Evolutionary conservation across 1,140 invertebrate genomes (phyloP), one percentile per base, ranked within the genome.

Genomic region (Meloidogyne floridensis): DNA sequence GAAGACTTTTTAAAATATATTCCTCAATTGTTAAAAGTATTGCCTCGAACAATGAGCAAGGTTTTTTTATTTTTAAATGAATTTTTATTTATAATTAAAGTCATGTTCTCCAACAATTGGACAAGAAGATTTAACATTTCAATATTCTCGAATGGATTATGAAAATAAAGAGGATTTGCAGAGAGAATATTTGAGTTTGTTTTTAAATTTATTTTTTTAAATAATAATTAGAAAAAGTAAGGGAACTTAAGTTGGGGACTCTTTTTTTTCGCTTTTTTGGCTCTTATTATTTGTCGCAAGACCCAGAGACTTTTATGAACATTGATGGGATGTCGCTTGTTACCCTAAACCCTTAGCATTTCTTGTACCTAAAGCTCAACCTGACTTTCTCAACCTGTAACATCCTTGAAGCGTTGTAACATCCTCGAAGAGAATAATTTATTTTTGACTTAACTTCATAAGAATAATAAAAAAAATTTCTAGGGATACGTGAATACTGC

Each of bases 121-220:
- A 10, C 51, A 80, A 80, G 20, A 18, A n/a, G 77, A 80, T 13
- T 18, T 72, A 69, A 83, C 86, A 11, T 42, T 20, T 11, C 82
- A 88, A 42, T 87, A 88, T 75, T 86, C 84, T 3, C 43, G 47
- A 11, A 84, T 87, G 86, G 87, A 87, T 75, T 87, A 89, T 72
- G 87, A 88, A 15, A 79, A 81, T 56, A 87, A 88, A 56, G 56
- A 70, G 11, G 87, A 88, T 42, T 83, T 84, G 47, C 73, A 74
- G 13, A 81, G 82, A 18, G 87, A 87, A 77, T 87, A 84, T 71
- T 81, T 80, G 42, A 59, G 86, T 88, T 75, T 59, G 87, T 73
- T 73, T 32, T 32, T 20, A 20, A 20, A 20, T 20, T 20, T 73
- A 32, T 6, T 4, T 73, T 32, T 5, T 47, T 32, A 18, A 4